Percentiles rank a stretch among this genome's conserved stretches.
Evolutionary conservation across 1,140 invertebrate species (phyloP).

Genomic region (Radopholus similis): DNA sequence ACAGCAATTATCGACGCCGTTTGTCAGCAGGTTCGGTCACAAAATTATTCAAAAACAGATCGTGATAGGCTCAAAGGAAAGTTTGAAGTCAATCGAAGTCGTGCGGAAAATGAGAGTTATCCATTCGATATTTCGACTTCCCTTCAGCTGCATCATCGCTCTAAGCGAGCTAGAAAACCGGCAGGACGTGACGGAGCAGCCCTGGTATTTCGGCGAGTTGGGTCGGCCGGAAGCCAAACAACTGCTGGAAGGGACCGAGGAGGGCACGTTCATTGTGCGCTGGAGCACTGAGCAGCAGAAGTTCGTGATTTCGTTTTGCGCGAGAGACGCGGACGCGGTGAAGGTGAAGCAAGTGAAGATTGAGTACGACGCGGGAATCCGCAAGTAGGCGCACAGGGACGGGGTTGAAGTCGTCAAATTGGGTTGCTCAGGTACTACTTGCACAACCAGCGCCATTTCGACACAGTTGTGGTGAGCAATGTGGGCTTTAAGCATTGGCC

Average conservation of each 20-base stretch:
- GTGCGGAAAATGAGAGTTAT: too few relatives aligned
- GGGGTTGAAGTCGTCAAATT: neutral
- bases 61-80: too few relatives aligned
- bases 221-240: slow-evolving; percentile 55
- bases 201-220: slow-evolving; percentile 62
- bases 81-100: too few relatives aligned
- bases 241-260: slow-evolving; percentile 51
- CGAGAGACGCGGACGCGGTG: too few relatives aligned
- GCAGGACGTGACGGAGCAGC: slow-evolving; percentile 10
- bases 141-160: slow-evolving; percentile 25
- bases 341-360: slow-evolving; percentile 35
- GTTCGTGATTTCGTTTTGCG: slow-evolving; percentile 24
- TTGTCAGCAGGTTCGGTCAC: slow-evolving; percentile 27
- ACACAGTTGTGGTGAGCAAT: slow-evolving; percentile 28
- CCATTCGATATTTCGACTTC: neutral
- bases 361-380: slow-evolving; percentile 5
- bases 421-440: slow-evolving; percentile 26
- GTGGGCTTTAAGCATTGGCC: neutral
- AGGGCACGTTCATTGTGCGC: slow-evolving; percentile 62
- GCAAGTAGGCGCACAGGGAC: neutral
- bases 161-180: slow-evolving; percentile 5
- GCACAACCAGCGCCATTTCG: slow-evolving; percentile 23
- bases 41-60: too few relatives aligned
- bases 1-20: neutral
- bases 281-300: slow-evolving; percentile 52